Conservation (phyloP, 2,888 invertebrate genomes). For the Apotomis betuletana region DNA sequence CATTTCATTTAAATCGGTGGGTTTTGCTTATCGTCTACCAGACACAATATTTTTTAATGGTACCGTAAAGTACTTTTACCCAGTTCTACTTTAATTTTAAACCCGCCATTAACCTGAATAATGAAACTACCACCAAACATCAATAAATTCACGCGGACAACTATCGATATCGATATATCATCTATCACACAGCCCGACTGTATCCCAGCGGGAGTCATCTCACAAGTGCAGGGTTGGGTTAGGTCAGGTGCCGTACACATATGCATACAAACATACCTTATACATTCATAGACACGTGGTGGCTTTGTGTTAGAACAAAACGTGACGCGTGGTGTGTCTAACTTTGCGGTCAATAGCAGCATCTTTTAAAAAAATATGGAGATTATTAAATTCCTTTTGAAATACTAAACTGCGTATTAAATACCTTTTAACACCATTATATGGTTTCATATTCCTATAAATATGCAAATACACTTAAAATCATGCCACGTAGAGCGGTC, state of each 20-base stretch:
- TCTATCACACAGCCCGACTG: conserved; percentile 52
- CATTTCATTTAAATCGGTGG: no score
- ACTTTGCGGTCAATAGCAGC: conserved; percentile 22
- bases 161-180: conserved; percentile 49
- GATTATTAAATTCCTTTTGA: conserved; percentile 10
- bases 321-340: conserved; percentile 10
- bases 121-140: neutral
- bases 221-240: conserved; percentile 79
- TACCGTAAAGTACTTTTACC: no score
- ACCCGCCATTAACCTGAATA: no score
- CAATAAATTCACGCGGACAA: neutral
- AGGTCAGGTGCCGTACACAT: conserved; percentile 77
- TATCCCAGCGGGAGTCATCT: conserved; percentile 61
- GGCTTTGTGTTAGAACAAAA: conserved; percentile 35
- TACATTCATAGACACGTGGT: conserved; percentile 32
- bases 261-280: conserved; percentile 56
- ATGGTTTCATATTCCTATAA: neutral
- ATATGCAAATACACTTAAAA: no score
- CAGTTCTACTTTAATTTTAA: no score
- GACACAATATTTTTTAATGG: no score
- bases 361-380: conserved; percentile 18
- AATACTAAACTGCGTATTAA: neutral
- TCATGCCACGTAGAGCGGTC: no score
- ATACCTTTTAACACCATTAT: no score
- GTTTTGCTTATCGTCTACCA: no score